Evolutionary conservation across 2,888 invertebrate genomes (phyloP).

Genomic region (Labia minor): DNA sequence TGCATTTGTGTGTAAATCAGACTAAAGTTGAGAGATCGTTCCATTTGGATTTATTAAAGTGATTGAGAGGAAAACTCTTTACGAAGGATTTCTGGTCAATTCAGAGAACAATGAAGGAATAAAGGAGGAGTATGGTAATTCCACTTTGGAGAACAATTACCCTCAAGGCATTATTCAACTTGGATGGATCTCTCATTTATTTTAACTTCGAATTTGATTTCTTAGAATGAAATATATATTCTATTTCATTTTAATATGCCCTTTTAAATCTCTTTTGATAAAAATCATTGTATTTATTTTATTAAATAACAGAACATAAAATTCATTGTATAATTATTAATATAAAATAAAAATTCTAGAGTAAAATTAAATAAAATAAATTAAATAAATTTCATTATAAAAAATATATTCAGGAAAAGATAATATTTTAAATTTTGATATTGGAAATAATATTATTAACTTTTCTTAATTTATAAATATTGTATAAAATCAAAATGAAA

Average conservation of each 20-base stretch:
- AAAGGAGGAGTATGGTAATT: slow-evolving; percentile 3
- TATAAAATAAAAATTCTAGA: no score
- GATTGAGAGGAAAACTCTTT: neutral
- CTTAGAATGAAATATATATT: neutral
- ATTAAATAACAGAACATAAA: slow-evolving; percentile 15
- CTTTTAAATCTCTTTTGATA: neutral
- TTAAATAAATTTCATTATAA: no score
- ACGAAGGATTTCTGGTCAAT: neutral
- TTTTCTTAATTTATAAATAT: neutral
- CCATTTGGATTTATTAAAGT: no score
- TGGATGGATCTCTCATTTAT: neutral
- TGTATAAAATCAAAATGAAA: neutral
- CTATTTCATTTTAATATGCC: neutral
- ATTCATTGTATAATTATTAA: no score
- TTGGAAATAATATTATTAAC: no score
- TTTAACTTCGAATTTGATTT: neutral
- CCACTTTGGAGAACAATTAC: neutral
- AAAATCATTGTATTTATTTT: no score
- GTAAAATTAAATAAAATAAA: no score
- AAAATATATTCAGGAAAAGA: no score
- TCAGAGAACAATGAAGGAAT: neutral
- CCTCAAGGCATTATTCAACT: neutral
- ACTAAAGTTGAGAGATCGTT: no score
- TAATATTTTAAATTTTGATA: no score
- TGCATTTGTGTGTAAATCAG: no score